Conservation (phyloP, 1,140 invertebrate genomes). For the Pachypeltis micranthus region DNA sequence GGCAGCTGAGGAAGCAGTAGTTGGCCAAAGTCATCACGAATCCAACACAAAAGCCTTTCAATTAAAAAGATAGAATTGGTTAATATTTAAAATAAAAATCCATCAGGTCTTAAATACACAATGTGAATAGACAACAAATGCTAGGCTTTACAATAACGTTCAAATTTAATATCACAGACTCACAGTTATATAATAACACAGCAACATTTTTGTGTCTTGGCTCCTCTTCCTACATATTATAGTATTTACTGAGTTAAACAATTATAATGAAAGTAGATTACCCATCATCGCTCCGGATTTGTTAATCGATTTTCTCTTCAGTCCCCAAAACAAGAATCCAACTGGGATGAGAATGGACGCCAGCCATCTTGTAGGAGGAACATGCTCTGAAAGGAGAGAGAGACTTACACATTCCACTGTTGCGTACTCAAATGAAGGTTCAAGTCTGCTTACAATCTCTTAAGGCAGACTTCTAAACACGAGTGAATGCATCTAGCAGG, state of each 20-base stretch:
- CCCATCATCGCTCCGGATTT: constrained; percentile 58
- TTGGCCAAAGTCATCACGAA: constrained; percentile 70
- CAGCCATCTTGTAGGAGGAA: constrained; percentile 62
- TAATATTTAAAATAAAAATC: constrained; percentile 6
- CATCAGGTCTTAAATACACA: not conserved
- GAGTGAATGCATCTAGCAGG: no score
- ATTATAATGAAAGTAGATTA: no score
- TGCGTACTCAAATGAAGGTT: no score
- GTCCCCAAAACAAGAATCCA: constrained; percentile 50
- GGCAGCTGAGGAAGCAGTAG: constrained; percentile 57
- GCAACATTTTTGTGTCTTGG: not conserved
- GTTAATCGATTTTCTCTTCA: constrained; percentile 52
- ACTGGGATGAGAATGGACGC: constrained; percentile 53
- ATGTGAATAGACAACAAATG: no score
- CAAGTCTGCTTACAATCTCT: no score
- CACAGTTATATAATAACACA: not conserved
- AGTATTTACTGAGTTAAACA: no score
- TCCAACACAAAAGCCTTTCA: constrained; percentile 61
- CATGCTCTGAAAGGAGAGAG: constrained; percentile 50
- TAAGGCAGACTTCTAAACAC: no score
- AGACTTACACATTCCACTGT: no score
- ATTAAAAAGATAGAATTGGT: constrained; percentile 28
- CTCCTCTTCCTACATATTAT: no score
- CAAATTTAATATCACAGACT: not conserved
- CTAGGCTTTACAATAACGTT: no score